phyloP scores from a whole-genome alignment of 2,113 vertebrate genomes.

The Chaetodon auriga region DNA sequence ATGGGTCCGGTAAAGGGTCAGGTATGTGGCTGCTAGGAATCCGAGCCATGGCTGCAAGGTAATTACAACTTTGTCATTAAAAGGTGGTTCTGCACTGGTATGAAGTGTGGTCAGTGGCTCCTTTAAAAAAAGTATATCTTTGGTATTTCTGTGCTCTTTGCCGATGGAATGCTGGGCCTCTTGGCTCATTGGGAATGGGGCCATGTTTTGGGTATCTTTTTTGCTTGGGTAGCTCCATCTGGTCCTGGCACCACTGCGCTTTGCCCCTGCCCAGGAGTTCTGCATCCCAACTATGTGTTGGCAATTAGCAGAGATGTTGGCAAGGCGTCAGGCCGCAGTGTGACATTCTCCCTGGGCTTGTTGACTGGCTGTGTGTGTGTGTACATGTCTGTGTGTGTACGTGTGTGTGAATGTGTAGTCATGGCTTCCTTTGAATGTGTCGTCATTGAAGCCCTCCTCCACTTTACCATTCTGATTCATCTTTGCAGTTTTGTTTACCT shows the following conservation, averaged over 20 bases:
- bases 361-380: constrained; percentile 65
- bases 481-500: constrained; percentile 19
- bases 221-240: constrained; percentile 80
- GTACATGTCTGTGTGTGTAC: constrained; percentile 26
- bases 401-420: constrained; percentile 22
- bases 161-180: constrained; percentile 67
- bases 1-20: constrained; percentile 34
- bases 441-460: constrained; percentile 19
- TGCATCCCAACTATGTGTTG: constrained; percentile 81
- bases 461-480: constrained; percentile 13
- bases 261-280: constrained; percentile 80
- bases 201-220: constrained; percentile 76
- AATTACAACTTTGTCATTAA: constrained; percentile 58
- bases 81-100: constrained; percentile 33
- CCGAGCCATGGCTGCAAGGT: neutral
- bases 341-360: constrained; percentile 74
- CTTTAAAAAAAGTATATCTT: constrained; percentile 19
- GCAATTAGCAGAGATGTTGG: constrained; percentile 82
- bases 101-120: constrained; percentile 43
- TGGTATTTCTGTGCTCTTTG: constrained; percentile 60
- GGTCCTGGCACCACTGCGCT: constrained; percentile 74
- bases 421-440: constrained; percentile 32
- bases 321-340: constrained; percentile 62
- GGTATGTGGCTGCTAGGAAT: constrained; percentile 16
- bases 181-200: constrained; percentile 72